Evolutionary conservation across 2,113 vertebrate genomes (phyloP).

Genomic region (Aplodontia rufa): DNA sequence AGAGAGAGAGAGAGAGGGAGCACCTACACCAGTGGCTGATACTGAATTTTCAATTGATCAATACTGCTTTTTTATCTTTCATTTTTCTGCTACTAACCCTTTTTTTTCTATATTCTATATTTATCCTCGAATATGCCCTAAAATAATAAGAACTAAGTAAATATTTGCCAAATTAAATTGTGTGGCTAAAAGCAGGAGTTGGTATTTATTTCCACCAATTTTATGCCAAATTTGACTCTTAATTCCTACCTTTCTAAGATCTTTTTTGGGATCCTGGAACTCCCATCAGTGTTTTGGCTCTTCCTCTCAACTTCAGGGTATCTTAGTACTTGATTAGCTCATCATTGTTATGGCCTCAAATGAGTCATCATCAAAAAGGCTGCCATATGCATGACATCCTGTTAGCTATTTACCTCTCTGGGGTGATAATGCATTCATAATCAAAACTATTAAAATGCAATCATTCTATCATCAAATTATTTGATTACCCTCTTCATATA

Average conservation of each 20-base stretch:
- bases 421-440: slow-evolving; percentile 49
- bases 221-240: not conserved
- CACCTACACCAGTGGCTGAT: not conserved
- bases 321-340: slow-evolving; percentile 35
- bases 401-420: not conserved
- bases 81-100: not conserved
- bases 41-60: not conserved
- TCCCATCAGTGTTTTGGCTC: not conserved
- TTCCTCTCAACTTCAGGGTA: slow-evolving; percentile 15
- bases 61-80: not conserved
- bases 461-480: slow-evolving; percentile 46
- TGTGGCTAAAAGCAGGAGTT: not conserved
- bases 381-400: not conserved
- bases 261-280: not conserved
- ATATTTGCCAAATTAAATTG: slow-evolving; percentile 44
- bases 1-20: not conserved
- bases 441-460: slow-evolving; percentile 42
- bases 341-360: slow-evolving; percentile 26
- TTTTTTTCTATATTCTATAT: slow-evolving; percentile 10
- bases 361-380: slow-evolving; percentile 32
- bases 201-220: not conserved
- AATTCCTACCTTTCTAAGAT: not conserved
- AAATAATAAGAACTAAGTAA: slow-evolving; percentile 51
- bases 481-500: slow-evolving; percentile 46
- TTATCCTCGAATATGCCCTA: not conserved